Base-by-base conservation (phyloP, 1,140 invertebrate genomes). In the Drosophila sucinea region DNA sequence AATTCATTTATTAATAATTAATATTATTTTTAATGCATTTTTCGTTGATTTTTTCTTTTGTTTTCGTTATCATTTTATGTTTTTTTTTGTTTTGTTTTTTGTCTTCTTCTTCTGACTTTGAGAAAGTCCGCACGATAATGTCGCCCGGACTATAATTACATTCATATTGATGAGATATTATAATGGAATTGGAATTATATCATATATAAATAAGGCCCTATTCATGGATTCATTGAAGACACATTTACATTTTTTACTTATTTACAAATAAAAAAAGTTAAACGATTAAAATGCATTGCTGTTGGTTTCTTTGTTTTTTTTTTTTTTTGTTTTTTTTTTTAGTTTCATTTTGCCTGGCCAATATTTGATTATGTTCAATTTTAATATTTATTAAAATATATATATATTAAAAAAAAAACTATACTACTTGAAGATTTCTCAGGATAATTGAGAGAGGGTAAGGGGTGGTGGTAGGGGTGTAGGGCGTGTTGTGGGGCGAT, bases 361-460 rank as follows among this genome's bases (percentile, higher is more conserved):
- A 73, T 83, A 84, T 17, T 17, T 17, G 17, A 76, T 78, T 89
- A 7, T 27, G 44, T 51, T 51, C 23, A 51, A 51, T 51, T 51
- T 51, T 27, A 27, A 51, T 51, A 51, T 51, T 51, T 10, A 51
- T 38, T 38, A 38, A 38, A 11, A 38, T 38, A 38, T 81, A 78
- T 90, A 89, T 89, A 90, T 84, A 90, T 89, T 79, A 76, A 90
- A 85, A 81, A 90, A 90, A 77, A 60, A 85, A 81, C 85, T 90
- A 90, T 69, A 66, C 86, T 90, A 81, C 67, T 83, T 77, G 67
- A 78, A 84, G 70, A 63, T 62, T 76, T n/a, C 60, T 70, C 27
- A 61, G 44, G 23, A 56, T 60, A 56, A 4, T 64, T 67, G 7
- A 17, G 30, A 64, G n/a, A 23, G 55, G 55, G 30, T n/a, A 35